Conservation (phyloP, 2,113 vertebrate genomes). For the Hippocampus abdominalis region DNA sequence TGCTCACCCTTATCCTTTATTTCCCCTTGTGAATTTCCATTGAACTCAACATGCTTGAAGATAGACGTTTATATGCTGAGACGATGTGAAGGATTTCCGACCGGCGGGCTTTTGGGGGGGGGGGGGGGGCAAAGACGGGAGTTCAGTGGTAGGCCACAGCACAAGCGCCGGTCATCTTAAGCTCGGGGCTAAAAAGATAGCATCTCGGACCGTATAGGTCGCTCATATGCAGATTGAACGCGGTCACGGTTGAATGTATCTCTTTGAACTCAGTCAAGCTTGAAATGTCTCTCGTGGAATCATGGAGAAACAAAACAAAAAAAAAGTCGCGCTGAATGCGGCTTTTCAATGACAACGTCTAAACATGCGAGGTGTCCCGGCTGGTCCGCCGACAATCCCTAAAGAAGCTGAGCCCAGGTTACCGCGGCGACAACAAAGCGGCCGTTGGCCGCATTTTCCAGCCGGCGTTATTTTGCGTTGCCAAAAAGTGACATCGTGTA, state of each 20-base stretch:
- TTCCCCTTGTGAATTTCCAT: not conserved
- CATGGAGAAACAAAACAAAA: not conserved
- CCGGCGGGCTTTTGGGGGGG: conserved; percentile 39
- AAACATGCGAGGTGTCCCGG: too few relatives aligned
- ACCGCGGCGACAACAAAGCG: not conserved
- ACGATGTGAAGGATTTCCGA: conserved; percentile 28
- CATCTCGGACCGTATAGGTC: conserved; percentile 17
- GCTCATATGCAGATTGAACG: conserved; percentile 22
- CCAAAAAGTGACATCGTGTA: too few relatives aligned
- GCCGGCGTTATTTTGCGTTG: not conserved
- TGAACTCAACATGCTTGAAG: conserved; percentile 13
- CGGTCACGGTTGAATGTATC: conserved; percentile 22
- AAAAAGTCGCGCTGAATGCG: not conserved
- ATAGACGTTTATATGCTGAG: conserved; percentile 14
- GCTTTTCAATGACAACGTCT: too few relatives aligned
- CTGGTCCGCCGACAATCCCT: too few relatives aligned
- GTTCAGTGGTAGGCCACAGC: conserved; percentile 56
- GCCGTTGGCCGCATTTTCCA: not conserved
- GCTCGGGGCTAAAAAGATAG: conserved; percentile 38
- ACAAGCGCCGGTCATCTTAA: conserved; percentile 46
- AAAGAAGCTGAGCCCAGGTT: not conserved
- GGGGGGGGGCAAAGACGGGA: not conserved
- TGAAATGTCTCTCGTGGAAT: conserved; percentile 5
- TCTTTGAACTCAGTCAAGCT: conserved; percentile 10
- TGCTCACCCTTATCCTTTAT: not conserved